These are phyloP conservation scores for Sipha flava DNA, from an alignment of 1,140 invertebrate species.

Conservation along the genomic window DNA sequence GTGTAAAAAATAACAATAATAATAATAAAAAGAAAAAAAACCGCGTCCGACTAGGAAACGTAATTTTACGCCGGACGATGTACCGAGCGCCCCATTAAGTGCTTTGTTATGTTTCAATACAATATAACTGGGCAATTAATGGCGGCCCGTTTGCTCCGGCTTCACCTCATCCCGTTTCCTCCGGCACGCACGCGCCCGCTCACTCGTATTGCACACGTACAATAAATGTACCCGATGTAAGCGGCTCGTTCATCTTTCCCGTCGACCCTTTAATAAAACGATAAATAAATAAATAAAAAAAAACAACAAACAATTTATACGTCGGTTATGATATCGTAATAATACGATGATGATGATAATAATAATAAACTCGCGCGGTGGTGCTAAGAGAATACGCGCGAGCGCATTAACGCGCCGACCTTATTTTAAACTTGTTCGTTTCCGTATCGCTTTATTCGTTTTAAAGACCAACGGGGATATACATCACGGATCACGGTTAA, in stretches of 20 bases:
- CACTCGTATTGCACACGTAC: too few relatives aligned
- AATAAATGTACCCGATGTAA: too few relatives aligned
- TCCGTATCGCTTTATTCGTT: background rate
- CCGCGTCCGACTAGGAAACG: background rate
- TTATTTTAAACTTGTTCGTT: background rate
- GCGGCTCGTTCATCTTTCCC: too few relatives aligned
- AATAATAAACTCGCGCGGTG: background rate
- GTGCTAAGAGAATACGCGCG: constrained; percentile 14
- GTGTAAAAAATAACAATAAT: too few relatives aligned
- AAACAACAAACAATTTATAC: too few relatives aligned
- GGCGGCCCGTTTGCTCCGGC: background rate
- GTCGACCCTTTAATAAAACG: constrained; percentile 1
- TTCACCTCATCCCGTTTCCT: too few relatives aligned
- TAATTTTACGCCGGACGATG: background rate
- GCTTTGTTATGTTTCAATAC: constrained; percentile 27
- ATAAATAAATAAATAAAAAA: background rate
- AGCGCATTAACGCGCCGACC: too few relatives aligned
- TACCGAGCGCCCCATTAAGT: constrained; percentile 20
- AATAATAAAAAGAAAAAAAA: too few relatives aligned
- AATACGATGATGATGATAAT: too few relatives aligned
- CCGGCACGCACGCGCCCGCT: too few relatives aligned
- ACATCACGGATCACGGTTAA: background rate
- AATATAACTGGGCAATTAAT: constrained; percentile 19
- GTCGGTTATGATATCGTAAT: background rate
- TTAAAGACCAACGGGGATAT: background rate